Conservation (phyloP, 2,797 vertebrate species). For the Spinus pinus region DNA sequence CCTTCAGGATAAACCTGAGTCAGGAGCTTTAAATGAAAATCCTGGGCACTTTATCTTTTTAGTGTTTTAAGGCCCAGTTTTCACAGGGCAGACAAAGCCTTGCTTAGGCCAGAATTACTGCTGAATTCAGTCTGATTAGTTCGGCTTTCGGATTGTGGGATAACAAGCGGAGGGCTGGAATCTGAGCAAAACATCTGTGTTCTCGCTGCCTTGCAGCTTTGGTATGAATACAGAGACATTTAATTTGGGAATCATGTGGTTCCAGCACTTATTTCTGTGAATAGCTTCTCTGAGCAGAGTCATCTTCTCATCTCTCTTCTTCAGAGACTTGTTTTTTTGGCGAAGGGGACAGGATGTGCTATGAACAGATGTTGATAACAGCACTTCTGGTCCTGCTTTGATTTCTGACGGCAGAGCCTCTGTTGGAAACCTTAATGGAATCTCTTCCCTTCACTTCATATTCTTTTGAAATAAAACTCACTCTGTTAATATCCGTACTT, state of each 20-base stretch:
- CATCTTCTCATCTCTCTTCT: conserved; percentile 19
- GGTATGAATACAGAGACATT: neutral
- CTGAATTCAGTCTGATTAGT: neutral
- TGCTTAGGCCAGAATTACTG: neutral
- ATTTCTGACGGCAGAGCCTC: neutral
- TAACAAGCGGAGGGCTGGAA: neutral
- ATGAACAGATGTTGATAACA: conserved; percentile 6
- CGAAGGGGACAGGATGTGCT: neutral
- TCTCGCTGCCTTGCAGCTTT: neutral
- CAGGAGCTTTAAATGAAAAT: neutral
- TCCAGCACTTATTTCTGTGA: conserved; percentile 18
- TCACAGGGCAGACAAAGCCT: neutral
- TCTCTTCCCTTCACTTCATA: neutral
- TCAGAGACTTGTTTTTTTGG: neutral
- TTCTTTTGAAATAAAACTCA: neutral
- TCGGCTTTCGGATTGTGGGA: neutral
- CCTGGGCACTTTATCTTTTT: neutral
- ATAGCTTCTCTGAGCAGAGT: conserved; percentile 30
- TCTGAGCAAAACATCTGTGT: neutral
- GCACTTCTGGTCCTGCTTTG: neutral
- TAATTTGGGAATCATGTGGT: neutral
- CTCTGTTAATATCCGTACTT: neutral
- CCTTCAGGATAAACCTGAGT: neutral
- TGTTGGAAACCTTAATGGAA: neutral
- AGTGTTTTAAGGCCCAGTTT: neutral